Base-by-base conservation (phyloP, 2,113 vertebrate genomes). In the Prunella fulvescens region DNA sequence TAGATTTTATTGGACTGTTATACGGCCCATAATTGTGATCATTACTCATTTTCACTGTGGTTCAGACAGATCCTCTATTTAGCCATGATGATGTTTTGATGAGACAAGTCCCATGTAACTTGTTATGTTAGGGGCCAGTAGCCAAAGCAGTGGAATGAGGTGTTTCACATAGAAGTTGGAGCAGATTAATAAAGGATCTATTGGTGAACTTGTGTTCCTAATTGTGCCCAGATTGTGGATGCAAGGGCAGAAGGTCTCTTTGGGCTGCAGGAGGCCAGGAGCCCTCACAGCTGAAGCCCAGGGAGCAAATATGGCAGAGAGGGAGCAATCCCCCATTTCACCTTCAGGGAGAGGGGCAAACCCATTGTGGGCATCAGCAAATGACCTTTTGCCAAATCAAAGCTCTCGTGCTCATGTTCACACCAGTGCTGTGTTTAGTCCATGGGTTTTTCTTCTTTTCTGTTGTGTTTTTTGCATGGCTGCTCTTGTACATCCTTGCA, bases 1-100 rank as follows among this genome's bases (percentile, higher is more conserved):
- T 98, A 98, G 98, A 96, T 98, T 98, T 98, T 98, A 98, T 98
- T 98, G 98, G 97, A 97, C 97, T 97, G 97, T 98, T 98, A 98
- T 98, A 97, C 33, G 33, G 96, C 97, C 97, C 97, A 95, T 98
- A 98, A 98, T 98, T 98, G 97, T 87, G 90, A 97, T 97, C 94
- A 98, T 98, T 97, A 98, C 94, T 98, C 98, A 98, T 98, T 98
- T 98, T 98, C 98, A 98, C 97, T 97, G 96, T 97, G 97, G 92
- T 97, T 97, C 97, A 97, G 97, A 98, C 97, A 97, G 92, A 94
- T 97, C 93, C 95, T 97, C 79, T 91, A 95, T 97, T 97, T 98
- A 97, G 98, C 97, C 97, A 95, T 96, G 97, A 97, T 98, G 97
- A 94, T 97, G 94, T 97, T 97, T 97, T 98, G 98, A 98, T 92